Conservation (phyloP, 2,113 vertebrate species). For the Oncorhynchus kisutch region DNA sequence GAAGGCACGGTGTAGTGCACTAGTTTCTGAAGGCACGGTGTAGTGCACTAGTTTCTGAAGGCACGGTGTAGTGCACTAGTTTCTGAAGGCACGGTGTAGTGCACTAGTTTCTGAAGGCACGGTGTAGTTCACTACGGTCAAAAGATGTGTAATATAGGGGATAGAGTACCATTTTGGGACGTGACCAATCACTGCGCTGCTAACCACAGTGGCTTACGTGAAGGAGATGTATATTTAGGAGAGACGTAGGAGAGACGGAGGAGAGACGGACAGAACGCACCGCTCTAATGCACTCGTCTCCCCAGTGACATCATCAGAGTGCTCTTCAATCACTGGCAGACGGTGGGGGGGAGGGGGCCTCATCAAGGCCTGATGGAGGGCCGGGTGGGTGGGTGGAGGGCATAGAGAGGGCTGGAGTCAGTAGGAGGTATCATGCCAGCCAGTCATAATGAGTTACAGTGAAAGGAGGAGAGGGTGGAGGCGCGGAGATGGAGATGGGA, state of each 20-base stretch:
- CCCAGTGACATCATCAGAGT: slow-evolving; percentile 40
- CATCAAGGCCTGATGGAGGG: background rate
- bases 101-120: no score
- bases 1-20: no score
- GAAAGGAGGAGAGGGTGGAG: background rate
- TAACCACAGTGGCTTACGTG: background rate
- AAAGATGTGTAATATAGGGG: no score
- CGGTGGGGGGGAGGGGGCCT: slow-evolving; percentile 15
- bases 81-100: no score
- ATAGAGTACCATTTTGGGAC: no score
- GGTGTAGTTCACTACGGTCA: no score
- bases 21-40: no score
- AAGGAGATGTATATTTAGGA: slow-evolving; percentile 21
- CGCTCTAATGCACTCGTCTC: slow-evolving; percentile 5
- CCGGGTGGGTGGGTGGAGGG: background rate
- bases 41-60: no score
- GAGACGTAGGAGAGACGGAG: slow-evolving; percentile 1
- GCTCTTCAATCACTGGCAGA: slow-evolving; percentile 54
- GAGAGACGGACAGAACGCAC: background rate
- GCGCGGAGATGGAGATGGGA: background rate
- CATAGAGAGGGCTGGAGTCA: background rate
- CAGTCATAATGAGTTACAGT: no score
- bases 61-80: no score
- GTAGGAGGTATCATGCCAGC: background rate
- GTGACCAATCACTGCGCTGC: background rate